These are phyloP conservation scores for Maccullochella peelii DNA, from an alignment of 2,113 vertebrate genomes.

Conservation along the genomic window DNA sequence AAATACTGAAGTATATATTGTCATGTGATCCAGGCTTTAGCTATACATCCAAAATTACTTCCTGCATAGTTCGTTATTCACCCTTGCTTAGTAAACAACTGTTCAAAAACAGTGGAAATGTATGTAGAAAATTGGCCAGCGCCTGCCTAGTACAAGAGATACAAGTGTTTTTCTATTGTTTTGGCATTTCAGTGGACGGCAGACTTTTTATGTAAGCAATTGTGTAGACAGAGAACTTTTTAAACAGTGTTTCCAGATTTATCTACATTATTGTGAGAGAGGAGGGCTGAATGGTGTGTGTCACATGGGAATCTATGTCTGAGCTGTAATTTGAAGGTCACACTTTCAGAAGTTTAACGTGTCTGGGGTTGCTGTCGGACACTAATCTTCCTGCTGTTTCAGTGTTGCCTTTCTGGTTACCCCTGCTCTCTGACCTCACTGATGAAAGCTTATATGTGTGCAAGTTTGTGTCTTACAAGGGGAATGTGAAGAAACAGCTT, in stretches of 20 bases:
- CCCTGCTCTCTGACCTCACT: neutral
- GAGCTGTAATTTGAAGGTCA: conserved; percentile 10
- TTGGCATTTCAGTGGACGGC: conserved; percentile 2
- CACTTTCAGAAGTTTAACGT: neutral
- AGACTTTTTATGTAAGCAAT: conserved; percentile 19
- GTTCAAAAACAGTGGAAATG: neutral
- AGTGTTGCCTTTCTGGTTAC: neutral
- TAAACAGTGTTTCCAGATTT: conserved; percentile 2
- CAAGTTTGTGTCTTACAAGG: neutral
- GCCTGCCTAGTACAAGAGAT: conserved; percentile 5
- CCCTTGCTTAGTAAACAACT: neutral
- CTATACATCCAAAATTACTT: neutral
- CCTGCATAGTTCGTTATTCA: neutral
- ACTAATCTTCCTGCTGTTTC: conserved; percentile 8
- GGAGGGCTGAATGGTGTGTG: neutral
- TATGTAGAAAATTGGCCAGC: neutral
- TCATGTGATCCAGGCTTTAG: neutral
- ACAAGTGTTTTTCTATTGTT: conserved; percentile 19
- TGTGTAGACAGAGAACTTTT: conserved; percentile 12
- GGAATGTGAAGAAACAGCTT: neutral
- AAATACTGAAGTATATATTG: neutral
- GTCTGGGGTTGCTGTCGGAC: neutral
- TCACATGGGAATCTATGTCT: conserved; percentile 2
- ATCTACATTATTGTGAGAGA: neutral
- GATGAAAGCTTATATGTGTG: neutral